Evolutionary conservation across 2,888 invertebrate genomes (phyloP).

Genomic region (Chaetoderma sp.): DNA sequence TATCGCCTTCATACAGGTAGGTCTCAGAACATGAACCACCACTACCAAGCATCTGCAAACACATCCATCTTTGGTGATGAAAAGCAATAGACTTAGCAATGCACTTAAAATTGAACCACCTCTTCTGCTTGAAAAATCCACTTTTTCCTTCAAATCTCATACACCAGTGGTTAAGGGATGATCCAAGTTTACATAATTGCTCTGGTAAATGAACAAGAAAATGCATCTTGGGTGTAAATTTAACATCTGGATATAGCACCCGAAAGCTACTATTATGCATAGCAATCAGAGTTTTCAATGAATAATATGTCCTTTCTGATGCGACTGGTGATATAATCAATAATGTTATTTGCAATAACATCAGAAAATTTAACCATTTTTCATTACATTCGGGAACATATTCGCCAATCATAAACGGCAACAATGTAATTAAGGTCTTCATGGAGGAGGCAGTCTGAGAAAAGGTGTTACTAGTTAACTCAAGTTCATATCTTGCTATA

Average conservation of each 20-base stretch:
- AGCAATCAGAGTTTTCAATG: not conserved
- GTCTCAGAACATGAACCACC: not conserved
- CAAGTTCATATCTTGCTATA: not conserved
- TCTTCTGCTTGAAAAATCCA: conserved; percentile 21
- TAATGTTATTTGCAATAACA: not conserved
- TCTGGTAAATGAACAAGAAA: conserved; percentile 25
- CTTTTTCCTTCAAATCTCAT: conserved; percentile 34
- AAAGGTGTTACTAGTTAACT: too few relatives aligned
- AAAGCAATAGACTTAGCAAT: conserved; percentile 12
- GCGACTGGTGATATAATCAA: not conserved
- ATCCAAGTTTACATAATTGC: conserved; percentile 26
- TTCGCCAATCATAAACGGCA: not conserved
- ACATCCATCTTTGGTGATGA: conserved; percentile 15
- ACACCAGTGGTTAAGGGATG: conserved; percentile 25
- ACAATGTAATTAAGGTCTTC: not conserved
- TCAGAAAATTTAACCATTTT: not conserved
- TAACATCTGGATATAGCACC: conserved; percentile 23
- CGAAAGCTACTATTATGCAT: conserved; percentile 1
- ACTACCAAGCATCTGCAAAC: not conserved
- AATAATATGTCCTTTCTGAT: not conserved
- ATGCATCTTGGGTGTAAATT: conserved; percentile 28
- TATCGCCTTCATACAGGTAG: not conserved
- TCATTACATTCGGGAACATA: not conserved
- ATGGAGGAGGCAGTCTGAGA: not conserved
- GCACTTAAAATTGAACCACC: conserved; percentile 25